Conservation (phyloP, 2,113 vertebrate species). For the Colius striatus region DNA sequence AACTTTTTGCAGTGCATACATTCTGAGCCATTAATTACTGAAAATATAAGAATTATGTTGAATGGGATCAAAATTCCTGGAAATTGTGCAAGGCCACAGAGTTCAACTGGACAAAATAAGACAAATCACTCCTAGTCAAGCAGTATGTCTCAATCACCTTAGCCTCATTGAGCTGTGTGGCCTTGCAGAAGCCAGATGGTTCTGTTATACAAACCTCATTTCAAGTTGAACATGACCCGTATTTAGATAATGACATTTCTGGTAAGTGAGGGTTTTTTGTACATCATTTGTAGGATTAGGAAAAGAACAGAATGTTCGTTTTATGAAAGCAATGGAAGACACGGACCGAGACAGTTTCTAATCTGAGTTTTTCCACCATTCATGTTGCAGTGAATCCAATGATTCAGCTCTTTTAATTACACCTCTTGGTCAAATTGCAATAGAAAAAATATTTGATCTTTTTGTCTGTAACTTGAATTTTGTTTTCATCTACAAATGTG, state of each 20-base stretch:
- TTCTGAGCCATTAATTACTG: background rate
- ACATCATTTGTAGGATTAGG: background rate
- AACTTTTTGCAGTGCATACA: background rate
- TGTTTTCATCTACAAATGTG: conserved; percentile 16
- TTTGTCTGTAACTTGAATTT: conserved; percentile 11
- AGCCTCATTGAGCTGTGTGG: background rate
- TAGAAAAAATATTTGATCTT: background rate
- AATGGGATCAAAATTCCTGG: background rate
- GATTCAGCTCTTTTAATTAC: conserved; percentile 4
- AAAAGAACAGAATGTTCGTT: background rate
- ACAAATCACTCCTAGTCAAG: background rate
- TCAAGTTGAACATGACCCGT: background rate
- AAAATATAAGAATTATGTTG: background rate
- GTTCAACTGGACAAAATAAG: background rate
- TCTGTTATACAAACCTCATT: conserved; percentile 13
- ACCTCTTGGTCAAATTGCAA: conserved; percentile 16
- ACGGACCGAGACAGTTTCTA: background rate
- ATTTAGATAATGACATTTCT: conserved; percentile 29
- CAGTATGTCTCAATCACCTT: conserved; percentile 22
- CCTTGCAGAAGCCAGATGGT: conserved; percentile 36
- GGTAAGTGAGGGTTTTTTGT: background rate
- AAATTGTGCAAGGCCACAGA: background rate
- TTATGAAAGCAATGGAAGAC: background rate
- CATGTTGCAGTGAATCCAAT: background rate
- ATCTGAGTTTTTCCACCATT: background rate